Evolutionary conservation across 1,140 invertebrate genomes (phyloP).

Genomic region (Drosophila serrata): DNA sequence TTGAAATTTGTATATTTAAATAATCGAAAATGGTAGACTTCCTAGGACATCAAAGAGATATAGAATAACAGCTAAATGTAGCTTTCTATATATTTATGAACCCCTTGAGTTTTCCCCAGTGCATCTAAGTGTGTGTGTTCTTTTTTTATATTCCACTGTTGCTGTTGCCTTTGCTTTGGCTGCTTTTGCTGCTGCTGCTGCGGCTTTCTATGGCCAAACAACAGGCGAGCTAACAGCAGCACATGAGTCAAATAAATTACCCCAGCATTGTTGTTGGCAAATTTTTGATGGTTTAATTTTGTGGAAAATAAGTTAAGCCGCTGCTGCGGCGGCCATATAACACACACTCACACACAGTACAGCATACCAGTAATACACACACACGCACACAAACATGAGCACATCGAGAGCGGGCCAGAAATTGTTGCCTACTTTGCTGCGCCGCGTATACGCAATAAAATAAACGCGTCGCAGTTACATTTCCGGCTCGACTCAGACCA

Average conservation of each 20-base stretch:
- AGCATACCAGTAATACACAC: constrained; percentile 31
- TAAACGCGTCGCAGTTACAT: constrained; percentile 79
- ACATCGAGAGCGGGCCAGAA: constrained; percentile 35
- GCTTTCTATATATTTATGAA: not conserved
- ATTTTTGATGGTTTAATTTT: constrained; percentile 84
- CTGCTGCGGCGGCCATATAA: constrained; percentile 75
- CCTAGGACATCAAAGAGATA: not conserved
- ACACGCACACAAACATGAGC: constrained; percentile 55
- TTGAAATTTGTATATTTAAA: too few relatives aligned
- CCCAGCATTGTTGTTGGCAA: constrained; percentile 81
- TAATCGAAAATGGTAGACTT: not conserved
- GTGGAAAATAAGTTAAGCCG: constrained; percentile 83
- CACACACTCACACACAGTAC: constrained; percentile 41
- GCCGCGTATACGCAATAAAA: constrained; percentile 80
- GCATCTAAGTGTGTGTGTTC: constrained; percentile 44
- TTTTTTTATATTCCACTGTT: constrained; percentile 36
- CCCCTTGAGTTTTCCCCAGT: constrained; percentile 19
- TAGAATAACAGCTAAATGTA: not conserved
- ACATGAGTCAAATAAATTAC: constrained; percentile 84
- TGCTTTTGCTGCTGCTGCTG: constrained; percentile 21
- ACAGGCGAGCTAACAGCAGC: constrained; percentile 52
- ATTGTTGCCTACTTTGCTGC: constrained; percentile 72
- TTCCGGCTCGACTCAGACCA: constrained; percentile 44
- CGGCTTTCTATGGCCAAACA: constrained; percentile 54
- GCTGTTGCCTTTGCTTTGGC: constrained; percentile 23